phyloP scores from a whole-genome alignment of 2,113 vertebrate species.

The Pomatorhinus ruficollis region DNA sequence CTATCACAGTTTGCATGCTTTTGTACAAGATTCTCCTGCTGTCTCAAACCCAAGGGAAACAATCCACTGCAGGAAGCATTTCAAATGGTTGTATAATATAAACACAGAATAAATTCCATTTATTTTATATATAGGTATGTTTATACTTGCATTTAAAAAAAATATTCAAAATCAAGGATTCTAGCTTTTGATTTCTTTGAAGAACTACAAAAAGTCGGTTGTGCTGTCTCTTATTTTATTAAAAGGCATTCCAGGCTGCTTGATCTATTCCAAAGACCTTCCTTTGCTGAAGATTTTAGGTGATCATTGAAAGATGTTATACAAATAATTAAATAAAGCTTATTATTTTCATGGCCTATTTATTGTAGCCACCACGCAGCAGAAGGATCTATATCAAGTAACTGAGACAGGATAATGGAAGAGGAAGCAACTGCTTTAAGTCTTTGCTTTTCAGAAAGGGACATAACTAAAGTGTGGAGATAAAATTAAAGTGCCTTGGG shows the following conservation, averaged over 20 bases:
- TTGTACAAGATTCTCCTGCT: not conserved
- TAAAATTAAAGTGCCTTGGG: not conserved
- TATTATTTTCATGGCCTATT: not conserved
- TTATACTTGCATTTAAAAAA: not conserved
- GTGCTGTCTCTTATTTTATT: not conserved
- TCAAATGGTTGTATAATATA: not conserved
- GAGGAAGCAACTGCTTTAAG: not conserved
- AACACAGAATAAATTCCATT: not conserved
- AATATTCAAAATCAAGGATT: not conserved
- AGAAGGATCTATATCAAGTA: not conserved
- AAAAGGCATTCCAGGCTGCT: not conserved
- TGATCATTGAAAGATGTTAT: not conserved
- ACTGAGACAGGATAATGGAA: not conserved
- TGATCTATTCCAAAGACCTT: not conserved
- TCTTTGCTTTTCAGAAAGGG: not conserved
- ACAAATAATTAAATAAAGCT: not conserved
- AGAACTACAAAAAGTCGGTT: not conserved
- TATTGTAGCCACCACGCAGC: not conserved
- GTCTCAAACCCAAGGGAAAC: not conserved
- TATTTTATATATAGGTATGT: not conserved
- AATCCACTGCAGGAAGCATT: not conserved
- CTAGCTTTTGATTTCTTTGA: not conserved
- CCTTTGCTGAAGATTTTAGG: not conserved
- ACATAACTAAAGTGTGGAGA: not conserved
- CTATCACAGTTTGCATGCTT: not conserved